A percentile compares a stretch with the other conserved stretches of the same genome.
Conservation (phyloP, 2,888 invertebrate genomes). For the Lochmaea capreae region DNA sequence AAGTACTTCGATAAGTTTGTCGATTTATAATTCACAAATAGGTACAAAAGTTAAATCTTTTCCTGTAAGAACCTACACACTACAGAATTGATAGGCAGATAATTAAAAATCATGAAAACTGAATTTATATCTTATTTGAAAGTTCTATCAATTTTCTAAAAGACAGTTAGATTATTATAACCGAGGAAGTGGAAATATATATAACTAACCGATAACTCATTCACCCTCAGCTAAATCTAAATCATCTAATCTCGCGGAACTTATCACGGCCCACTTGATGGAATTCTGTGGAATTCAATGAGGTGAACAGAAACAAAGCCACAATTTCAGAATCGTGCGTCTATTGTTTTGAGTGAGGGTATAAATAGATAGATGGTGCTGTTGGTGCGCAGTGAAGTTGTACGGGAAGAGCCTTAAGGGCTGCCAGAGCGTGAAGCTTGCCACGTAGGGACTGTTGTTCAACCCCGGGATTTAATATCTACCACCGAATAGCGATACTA, state of each 20-base stretch:
- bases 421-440: slow-evolving; percentile 21
- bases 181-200: background rate
- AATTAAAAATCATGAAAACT: no score
- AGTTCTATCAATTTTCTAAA: background rate
- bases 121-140: background rate
- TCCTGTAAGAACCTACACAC: no score
- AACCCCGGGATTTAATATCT: slow-evolving; percentile 15
- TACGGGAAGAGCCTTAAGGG: slow-evolving; percentile 12
- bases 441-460: slow-evolving; percentile 3
- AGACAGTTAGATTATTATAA: background rate
- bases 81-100: no score
- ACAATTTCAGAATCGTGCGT: slow-evolving; percentile 41
- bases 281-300: slow-evolving; percentile 45
- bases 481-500: slow-evolving; percentile 7
- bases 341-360: slow-evolving; percentile 39
- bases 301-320: slow-evolving; percentile 49
- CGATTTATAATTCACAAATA: no score
- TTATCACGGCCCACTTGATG: slow-evolving; percentile 37
- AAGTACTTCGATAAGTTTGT: no score
- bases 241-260: slow-evolving; percentile 42
- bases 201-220: slow-evolving; percentile 25
- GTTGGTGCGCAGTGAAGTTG: background rate
- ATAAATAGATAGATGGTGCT: slow-evolving; percentile 15
- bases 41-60: no score
- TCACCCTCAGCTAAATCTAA: slow-evolving; percentile 35